Evolutionary conservation across 1,140 invertebrate genomes (phyloP).

Genomic region (Drosophila sp.): DNA sequence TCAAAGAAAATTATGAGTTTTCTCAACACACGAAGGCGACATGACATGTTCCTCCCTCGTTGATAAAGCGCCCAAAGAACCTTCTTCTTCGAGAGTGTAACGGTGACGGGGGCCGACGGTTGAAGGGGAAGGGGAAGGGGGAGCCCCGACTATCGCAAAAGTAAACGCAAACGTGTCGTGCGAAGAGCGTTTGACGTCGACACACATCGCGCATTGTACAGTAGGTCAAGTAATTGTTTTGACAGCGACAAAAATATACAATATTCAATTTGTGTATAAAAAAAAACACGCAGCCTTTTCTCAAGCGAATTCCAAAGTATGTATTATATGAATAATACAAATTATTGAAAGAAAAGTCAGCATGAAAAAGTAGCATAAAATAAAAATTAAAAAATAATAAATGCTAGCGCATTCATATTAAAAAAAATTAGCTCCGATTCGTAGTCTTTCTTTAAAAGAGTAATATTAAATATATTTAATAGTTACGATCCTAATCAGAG

Average conservation of each 20-base stretch:
- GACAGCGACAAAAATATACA: not conserved
- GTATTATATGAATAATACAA: no score
- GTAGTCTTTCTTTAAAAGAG: no score
- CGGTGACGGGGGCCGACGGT: not conserved
- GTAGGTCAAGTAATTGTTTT: not conserved
- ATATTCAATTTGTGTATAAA: no score
- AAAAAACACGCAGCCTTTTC: no score
- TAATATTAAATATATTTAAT: no score
- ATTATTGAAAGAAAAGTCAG: no score
- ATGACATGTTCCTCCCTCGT: constrained; percentile 40
- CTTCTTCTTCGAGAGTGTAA: not conserved
- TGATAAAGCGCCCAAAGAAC: constrained; percentile 49
- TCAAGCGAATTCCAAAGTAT: no score
- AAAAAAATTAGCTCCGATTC: no score
- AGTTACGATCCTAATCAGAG: no score
- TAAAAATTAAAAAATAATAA: no score
- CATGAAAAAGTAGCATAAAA: no score
- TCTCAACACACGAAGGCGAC: constrained; percentile 50
- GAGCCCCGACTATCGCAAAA: constrained; percentile 19
- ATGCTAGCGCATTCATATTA: no score
- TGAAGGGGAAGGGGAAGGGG: not conserved
- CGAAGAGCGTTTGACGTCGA: constrained; percentile 20
- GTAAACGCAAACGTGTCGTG: constrained; percentile 44
- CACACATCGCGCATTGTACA: not conserved
- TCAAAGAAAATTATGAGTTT: constrained; percentile 76